Conservation (phyloP, 2,888 invertebrate species). For the Miltochrista miniata region DNA sequence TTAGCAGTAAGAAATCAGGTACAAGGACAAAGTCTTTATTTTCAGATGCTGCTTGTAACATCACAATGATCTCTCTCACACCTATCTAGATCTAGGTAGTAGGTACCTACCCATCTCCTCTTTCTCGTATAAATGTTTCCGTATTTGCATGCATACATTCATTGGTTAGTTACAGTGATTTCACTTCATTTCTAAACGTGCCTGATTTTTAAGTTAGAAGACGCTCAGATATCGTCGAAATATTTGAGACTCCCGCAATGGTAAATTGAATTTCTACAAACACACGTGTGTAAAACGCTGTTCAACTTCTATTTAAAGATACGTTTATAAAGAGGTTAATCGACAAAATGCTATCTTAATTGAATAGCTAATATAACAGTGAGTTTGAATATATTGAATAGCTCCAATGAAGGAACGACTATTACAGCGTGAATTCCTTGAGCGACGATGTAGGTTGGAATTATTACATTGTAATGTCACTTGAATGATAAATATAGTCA, state of each 20-base stretch:
- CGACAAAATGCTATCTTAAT: conserved; percentile 27
- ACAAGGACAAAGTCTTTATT: conserved; percentile 22
- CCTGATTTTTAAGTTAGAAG: conserved; percentile 25
- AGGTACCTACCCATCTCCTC: conserved; percentile 57
- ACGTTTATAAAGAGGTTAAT: not conserved
- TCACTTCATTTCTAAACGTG: conserved; percentile 44
- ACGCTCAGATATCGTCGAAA: conserved; percentile 3
- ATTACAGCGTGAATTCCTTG: conserved; percentile 25
- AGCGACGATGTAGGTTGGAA: conserved; percentile 35
- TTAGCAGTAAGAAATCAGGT: too few species aligned
- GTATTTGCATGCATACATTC: conserved; percentile 59
- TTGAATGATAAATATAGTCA: conserved; percentile 25
- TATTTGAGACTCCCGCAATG: conserved; percentile 26
- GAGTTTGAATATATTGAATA: conserved; percentile 15
- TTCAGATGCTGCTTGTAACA: conserved; percentile 50
- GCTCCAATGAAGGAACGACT: conserved; percentile 14
- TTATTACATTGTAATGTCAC: conserved; percentile 23
- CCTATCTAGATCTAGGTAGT: conserved; percentile 39
- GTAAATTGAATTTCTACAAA: not conserved
- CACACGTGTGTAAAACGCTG: conserved; percentile 1
- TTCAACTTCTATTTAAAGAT: conserved; percentile 20
- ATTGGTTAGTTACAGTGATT: conserved; percentile 68
- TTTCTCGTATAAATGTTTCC: conserved; percentile 49
- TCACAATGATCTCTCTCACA: conserved; percentile 62
- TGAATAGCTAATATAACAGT: conserved; percentile 24